These are phyloP conservation scores for Antheraea yamamai DNA, from an alignment of 2,888 invertebrate genomes.

Conservation along the genomic window DNA sequence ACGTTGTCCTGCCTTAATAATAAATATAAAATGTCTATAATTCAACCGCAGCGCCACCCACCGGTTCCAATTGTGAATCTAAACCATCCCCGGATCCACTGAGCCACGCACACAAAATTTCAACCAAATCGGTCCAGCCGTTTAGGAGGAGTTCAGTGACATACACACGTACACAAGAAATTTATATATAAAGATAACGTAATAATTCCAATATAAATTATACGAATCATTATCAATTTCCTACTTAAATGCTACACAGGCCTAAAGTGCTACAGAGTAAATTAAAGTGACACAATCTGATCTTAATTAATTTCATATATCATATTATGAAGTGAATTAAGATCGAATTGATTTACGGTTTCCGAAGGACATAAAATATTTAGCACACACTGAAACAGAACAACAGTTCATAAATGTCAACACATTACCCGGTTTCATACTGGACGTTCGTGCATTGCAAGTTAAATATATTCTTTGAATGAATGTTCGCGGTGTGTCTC, in stretches of 20 bases:
- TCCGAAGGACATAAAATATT: not conserved
- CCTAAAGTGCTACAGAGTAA: not conserved
- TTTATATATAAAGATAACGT: too few species aligned
- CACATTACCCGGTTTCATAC: constrained; percentile 8
- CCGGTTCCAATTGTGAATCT: too few species aligned
- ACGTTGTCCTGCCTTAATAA: too few species aligned
- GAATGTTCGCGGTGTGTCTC: constrained; percentile 51
- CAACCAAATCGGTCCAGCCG: too few species aligned
- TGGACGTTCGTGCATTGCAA: constrained; percentile 37
- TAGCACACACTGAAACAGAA: not conserved
- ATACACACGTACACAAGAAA: too few species aligned
- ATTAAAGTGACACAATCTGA: not conserved
- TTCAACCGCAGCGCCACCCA: too few species aligned
- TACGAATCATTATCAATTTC: too few species aligned
- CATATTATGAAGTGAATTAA: not conserved
- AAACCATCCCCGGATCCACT: too few species aligned
- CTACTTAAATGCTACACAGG: not conserved
- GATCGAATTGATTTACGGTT: not conserved
- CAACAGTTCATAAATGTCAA: not conserved
- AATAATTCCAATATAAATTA: too few species aligned
- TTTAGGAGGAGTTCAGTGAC: too few species aligned
- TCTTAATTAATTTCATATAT: not conserved
- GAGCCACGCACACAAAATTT: too few species aligned
- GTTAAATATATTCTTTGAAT: constrained; percentile 56
- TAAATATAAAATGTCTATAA: too few species aligned